Evolutionary conservation across 2,888 invertebrate species (phyloP), one percentile per base, ranked within the genome.

Genomic region (Drosophila formosana): DNA sequence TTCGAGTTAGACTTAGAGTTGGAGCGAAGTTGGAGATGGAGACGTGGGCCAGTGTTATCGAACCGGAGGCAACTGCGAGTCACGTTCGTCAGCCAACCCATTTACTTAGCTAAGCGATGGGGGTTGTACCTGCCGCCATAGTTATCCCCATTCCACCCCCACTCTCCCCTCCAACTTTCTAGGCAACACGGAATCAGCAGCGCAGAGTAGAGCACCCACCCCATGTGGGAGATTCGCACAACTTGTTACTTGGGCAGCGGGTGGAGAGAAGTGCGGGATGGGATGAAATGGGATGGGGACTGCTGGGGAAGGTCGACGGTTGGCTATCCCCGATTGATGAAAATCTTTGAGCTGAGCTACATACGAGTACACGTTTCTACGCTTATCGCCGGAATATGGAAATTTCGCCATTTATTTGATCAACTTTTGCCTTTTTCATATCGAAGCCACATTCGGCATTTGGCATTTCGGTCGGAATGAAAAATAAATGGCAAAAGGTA

Each of bases 41-140:
- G 63, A 65, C 64, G 53, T 58, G 66, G 69, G 49, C 53, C 13
- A 26, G 50, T 57, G 67, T 46, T 81, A 70, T 75, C 66, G 70
- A 86, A 72, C 62, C 58, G 28, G 55, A 61, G 68, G 65, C 78
- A 46, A 50, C 66, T 58, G 61, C 80, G 56, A 89, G 89, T 89
- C 89, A 89, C 86, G 89, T 89, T 88, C 86, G 62, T 45, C 66
- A 68, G 72, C 83, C 86, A 89, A 89, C 89, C 89, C 89, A 87
- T 89, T 89, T 88, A 81, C 79, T 89, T 89, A 86, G 80, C 86
- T 80, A 86, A 86, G 85, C 83, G 82, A 82, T 75, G 88, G 70
- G 86, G 88, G 89, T 85, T 78, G 68, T 80, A 88, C 88, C 82
- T 80, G 82, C 86, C 77, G 65, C 71, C 78, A 80, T 70, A 56